phyloP scores from a whole-genome alignment of 2,888 invertebrate genomes.

The Ectemnius continuus region DNA sequence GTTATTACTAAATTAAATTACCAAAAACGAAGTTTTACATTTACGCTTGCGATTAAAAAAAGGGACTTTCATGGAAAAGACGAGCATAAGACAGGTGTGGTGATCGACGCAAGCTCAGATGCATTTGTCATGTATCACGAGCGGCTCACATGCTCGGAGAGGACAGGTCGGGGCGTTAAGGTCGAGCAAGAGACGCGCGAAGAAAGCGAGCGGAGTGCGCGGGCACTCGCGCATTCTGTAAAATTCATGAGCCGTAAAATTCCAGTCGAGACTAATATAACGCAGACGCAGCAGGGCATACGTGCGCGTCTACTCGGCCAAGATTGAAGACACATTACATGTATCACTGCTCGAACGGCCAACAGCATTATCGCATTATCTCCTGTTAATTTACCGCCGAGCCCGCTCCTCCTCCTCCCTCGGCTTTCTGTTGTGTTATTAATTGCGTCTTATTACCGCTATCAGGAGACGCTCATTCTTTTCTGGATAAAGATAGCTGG shows the following conservation, averaged over 20 bases:
- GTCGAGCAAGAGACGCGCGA: slow-evolving; percentile 28
- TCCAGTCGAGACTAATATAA: slow-evolving; percentile 30
- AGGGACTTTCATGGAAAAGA: not conserved
- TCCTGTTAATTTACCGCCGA: not conserved
- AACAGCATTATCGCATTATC: not conserved
- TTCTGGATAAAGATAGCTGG: not conserved
- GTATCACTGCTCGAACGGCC: too few species aligned
- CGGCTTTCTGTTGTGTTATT: not conserved
- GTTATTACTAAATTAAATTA: too few species aligned
- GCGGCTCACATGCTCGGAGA: slow-evolving; percentile 21
- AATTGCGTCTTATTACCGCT: slow-evolving; percentile 9
- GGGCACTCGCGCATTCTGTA: slow-evolving; percentile 39
- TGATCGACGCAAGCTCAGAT: slow-evolving; percentile 26
- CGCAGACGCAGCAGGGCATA: not conserved
- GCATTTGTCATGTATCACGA: slow-evolving; percentile 2
- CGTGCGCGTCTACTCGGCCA: slow-evolving; percentile 13
- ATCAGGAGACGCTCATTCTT: not conserved
- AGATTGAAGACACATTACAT: not conserved
- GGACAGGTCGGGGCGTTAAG: slow-evolving; percentile 37
- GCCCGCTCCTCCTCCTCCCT: not conserved
- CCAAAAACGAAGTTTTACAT: too few species aligned
- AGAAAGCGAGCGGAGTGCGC: slow-evolving; percentile 39
- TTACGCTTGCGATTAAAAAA: not conserved
- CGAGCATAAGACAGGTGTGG: slow-evolving; percentile 42
- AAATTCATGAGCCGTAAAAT: slow-evolving; percentile 54